phyloP scores from a whole-genome alignment of 2,888 invertebrate genomes.

The Lydus trimaculatus region DNA sequence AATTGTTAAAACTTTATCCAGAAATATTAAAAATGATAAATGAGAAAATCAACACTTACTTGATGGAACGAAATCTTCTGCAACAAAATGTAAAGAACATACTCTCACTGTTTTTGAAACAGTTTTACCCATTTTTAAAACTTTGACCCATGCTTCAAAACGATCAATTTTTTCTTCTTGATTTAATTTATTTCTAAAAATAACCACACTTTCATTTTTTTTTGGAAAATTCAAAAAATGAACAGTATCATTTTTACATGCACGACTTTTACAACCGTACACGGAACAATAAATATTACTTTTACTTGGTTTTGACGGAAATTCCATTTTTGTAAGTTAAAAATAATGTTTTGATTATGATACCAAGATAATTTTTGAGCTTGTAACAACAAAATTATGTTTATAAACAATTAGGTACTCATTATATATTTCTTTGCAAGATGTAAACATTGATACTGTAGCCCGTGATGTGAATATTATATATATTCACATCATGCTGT shows the following conservation, averaged over 20 bases:
- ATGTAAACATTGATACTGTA: too few species aligned
- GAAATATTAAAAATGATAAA: too few species aligned
- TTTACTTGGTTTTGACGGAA: background rate
- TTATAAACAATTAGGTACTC: too few species aligned
- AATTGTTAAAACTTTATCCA: background rate
- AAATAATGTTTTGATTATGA: too few species aligned
- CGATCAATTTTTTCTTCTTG: background rate
- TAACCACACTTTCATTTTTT: background rate
- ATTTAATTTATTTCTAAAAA: background rate
- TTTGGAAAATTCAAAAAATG: constrained; percentile 8
- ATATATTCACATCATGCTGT: too few species aligned
- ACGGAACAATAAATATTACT: too few species aligned
- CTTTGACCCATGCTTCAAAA: background rate
- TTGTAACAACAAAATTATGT: too few species aligned
- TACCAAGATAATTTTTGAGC: too few species aligned
- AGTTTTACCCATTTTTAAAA: background rate
- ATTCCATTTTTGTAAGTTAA: background rate
- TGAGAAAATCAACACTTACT: background rate
- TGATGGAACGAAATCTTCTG: constrained; percentile 10
- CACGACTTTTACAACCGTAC: constrained; percentile 9
- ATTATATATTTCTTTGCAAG: too few species aligned
- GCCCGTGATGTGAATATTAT: too few species aligned
- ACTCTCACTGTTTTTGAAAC: constrained; percentile 9
- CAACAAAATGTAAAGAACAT: constrained; percentile 12
- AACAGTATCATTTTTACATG: background rate